A percentile compares a stretch with the other conserved stretches of the same genome.
Evolutionary conservation across 2,888 invertebrate genomes (phyloP).

Genomic region (Xestoiulus laeticollis): DNA sequence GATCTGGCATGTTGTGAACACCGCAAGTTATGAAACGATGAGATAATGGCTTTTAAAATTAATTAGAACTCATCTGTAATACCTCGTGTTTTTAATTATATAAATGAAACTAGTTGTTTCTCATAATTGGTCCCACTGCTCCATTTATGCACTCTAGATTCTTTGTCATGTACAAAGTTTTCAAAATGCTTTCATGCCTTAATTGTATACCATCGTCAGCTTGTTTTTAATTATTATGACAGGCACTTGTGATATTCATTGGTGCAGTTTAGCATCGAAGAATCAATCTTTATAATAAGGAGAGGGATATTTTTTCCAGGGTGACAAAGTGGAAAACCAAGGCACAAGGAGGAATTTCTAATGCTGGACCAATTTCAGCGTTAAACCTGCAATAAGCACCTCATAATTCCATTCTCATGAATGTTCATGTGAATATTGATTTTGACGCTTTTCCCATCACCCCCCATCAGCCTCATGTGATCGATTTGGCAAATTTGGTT

Average conservation of each 20-base stretch:
- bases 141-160: neutral
- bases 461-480: too few relatives aligned
- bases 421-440: conserved; percentile 18
- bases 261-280: neutral
- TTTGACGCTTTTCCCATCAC: neutral
- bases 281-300: neutral
- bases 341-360: neutral
- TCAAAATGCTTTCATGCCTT: neutral
- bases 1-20: neutral
- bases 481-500: conserved; percentile 22
- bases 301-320: neutral
- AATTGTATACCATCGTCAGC: neutral
- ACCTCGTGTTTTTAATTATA: neutral
- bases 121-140: neutral
- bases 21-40: neutral
- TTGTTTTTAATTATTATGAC: conserved; percentile 9
- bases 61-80: neutral
- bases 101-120: neutral
- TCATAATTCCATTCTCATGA: conserved; percentile 18
- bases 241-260: neutral
- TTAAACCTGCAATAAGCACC: neutral
- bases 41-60: neutral
- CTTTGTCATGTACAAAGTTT: neutral
- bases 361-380: neutral
- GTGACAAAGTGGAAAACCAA: neutral